phyloP scores from a whole-genome alignment of 2,888 invertebrate genomes.

The Tryphoninae sp. region DNA sequence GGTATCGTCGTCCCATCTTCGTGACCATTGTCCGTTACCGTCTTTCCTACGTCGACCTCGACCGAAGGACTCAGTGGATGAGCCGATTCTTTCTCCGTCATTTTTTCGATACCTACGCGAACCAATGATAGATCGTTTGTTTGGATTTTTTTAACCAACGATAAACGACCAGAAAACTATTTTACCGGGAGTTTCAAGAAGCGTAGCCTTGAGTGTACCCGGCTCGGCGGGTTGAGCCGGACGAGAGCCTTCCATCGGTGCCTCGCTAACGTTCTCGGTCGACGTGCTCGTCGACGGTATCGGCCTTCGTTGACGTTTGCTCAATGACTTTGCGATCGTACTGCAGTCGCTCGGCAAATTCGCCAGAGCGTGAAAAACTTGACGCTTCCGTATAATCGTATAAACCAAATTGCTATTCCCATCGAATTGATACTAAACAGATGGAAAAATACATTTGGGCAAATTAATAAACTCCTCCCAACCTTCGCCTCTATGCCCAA shows the following conservation, averaged over 20 bases:
- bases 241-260: conserved; percentile 90
- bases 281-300: conserved; percentile 77
- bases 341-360: conserved; percentile 97
- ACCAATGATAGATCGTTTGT: conserved; percentile 7
- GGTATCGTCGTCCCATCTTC: conserved; percentile 65
- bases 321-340: conserved; percentile 91
- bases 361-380: conserved; percentile 98
- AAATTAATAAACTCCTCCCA: too few species aligned
- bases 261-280: conserved; percentile 84
- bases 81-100: conserved; percentile 97
- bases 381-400: conserved; percentile 99
- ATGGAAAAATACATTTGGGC: conserved; percentile 8
- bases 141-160: neutral
- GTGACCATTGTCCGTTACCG: conserved; percentile 59
- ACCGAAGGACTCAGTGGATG: conserved; percentile 84
- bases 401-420: conserved; percentile 99
- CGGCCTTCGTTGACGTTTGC: conserved; percentile 82
- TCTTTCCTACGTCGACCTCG: conserved; percentile 71
- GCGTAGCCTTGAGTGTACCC: conserved; percentile 94
- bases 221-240: conserved; percentile 95
- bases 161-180: neutral
- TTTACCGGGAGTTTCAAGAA: conserved; percentile 93
- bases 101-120: conserved; percentile 88
- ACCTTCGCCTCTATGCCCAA: too few species aligned
- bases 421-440: conserved; percentile 78